Base-by-base conservation (phyloP, 2,888 invertebrate genomes). In the Apotomis capreana region DNA sequence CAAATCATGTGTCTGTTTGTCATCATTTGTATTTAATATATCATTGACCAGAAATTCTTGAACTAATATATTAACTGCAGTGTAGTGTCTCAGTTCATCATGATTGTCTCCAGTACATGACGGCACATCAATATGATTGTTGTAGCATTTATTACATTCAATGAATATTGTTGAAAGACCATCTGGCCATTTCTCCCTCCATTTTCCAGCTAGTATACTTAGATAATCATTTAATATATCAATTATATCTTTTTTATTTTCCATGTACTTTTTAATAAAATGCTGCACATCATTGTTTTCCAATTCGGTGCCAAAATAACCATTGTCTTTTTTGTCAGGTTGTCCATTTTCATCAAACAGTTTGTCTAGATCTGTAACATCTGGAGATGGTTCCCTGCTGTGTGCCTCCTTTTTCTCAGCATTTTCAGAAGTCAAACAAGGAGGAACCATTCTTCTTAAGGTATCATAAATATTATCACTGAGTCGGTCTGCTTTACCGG, bases 391-490 rank as follows among this genome's bases (percentile, higher is more conserved):
- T 73, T 95, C 95, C 76, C 79, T 88, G 70, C 76, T 84, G 80
- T 84, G 89, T n/a, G 86, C 89, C 84, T 84, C 90, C 84, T 84
- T 91, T 81, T 89, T 93, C 68, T 89, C 82, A 9, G 83, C 75
- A 49, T 84, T 79, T 69, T 92, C 91, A 52, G 87, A 95, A 87
- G 94, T 84, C 76, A 96, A 89, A 76, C 90, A 88, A 37, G 87
- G 84, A 0, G 96, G 96, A 46, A 96, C 94, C 85, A 96, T 94
- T 84, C 94, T 91, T 73, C 95, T 94, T 15, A 97, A 87, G 3
- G 94, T 95, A 80, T 96, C 96, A 84, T 95, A 95, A 40, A 96
- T 94, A 52, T 95, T 95, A 76, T 95, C 94, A 84, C 95, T 95
- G 78, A 92, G 88, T 75, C 93, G 94, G 51, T 93, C 93, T 82